Evolutionary conservation across 2,888 invertebrate genomes (phyloP), one percentile per base, ranked within the genome.

Genomic region (Fissipunctia ypsillon): DNA sequence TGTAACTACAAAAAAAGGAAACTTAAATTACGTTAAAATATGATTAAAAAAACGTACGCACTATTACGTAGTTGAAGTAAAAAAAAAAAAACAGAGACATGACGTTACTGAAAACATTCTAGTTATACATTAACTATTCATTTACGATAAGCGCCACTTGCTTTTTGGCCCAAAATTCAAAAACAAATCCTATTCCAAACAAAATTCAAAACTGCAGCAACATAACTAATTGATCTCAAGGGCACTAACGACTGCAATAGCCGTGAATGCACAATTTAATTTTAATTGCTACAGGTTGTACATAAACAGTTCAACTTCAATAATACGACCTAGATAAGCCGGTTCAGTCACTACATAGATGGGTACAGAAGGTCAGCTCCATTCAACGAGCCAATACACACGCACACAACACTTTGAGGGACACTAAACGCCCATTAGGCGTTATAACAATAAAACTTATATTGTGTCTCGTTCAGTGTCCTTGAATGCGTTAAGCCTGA

Each of bases 251-350:
- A 70, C 54, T 75, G 73, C 78, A 86, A 84, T 79, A 73, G 50
- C 61, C 50, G 52, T 80, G 67, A 78, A 79, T 64, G 76, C 76
- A 68, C 76, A 84, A 71, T 81, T 82, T 52, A 82, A 76, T 61
- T 87, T 82, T 81, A 87, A 83, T 87, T 86, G 83, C 76, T 71
- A 73, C 82, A 83, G 78, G 82, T 81, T 78, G 77, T 85, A 83
- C 84, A 86, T 84, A 86, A 88, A 88, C 89, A 87, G 87, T 88
- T 88, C 69, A 83, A 88, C 84, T 87, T 89, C 86, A 87, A 90
- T 88, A 84, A 87, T 84, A 84, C 84, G 86, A 88, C 87, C 88
- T 87, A 91, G 88, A 90, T 91, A 85, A 89, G 88, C 86, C 77
- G 79, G 86, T 88, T 88, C 60, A 5, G 31, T 28, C 41, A 70